A percentile compares a stretch with the other conserved stretches of the same genome.
Conservation (phyloP, 2,113 vertebrate genomes). For the Oryctolagus cuniculus region DNA sequence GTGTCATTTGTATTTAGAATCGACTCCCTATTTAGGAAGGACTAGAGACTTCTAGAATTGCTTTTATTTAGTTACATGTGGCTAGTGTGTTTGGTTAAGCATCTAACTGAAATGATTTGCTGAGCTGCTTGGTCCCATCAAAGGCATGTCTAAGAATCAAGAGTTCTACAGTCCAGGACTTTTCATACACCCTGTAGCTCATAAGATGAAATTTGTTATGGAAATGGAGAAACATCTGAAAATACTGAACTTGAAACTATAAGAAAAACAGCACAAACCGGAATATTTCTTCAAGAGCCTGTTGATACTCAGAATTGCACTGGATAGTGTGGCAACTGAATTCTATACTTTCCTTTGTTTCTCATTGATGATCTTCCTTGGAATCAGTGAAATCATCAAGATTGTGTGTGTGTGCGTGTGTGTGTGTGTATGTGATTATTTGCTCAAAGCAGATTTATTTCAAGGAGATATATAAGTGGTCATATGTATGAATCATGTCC, state of each 20-base stretch:
- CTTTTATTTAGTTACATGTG: slow-evolving; percentile 15
- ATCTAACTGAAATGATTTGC: not conserved
- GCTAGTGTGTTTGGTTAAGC: not conserved
- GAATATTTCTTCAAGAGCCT: not conserved
- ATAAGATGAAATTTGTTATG: not conserved
- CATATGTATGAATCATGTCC: not conserved
- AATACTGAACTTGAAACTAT: not conserved
- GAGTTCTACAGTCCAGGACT: not conserved
- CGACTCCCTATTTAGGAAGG: not conserved
- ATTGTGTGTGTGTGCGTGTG: not conserved
- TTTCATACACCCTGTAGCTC: not conserved
- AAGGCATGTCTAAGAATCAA: not conserved
- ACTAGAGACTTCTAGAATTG: not conserved
- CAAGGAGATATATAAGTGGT: not conserved
- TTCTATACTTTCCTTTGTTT: not conserved
- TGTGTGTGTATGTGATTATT: not conserved
- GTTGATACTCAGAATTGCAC: not conserved
- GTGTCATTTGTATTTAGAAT: not conserved
- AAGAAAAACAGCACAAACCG: not conserved
- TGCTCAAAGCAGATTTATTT: slow-evolving; percentile 36
- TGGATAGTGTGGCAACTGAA: not conserved
- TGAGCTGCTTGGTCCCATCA: not conserved
- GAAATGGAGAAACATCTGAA: not conserved
- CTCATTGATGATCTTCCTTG: not conserved
- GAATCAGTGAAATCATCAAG: not conserved